Base-by-base conservation (phyloP, 2,888 invertebrate species). In the Drosophila parthenogenetica region DNA sequence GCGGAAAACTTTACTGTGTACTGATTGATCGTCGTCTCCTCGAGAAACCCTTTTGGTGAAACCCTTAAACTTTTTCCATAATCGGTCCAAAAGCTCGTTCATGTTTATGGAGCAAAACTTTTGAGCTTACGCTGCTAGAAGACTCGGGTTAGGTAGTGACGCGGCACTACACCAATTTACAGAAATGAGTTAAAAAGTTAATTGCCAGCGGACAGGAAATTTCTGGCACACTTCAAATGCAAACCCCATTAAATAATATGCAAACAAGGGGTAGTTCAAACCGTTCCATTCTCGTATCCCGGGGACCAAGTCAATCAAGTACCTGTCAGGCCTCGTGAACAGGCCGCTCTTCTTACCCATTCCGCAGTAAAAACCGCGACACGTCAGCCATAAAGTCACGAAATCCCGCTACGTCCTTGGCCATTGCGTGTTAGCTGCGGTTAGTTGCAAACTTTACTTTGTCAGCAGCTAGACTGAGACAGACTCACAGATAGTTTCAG, bases 361-460 rank as follows among this genome's bases (percentile, higher is more conserved):
- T 17, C 48, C 25, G 42, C 10, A 10, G 11, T 35, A 50, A 49
- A 35, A 68, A 72, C 72, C 77, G 73, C 84, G 79, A 79, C 87
- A 86, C 85, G 87, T 89, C 87, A 89, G 77, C 81, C 81, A 81
- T 87, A 87, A 87, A 87, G 86, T 89, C 86, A 87, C 86, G 86
- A 89, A 89, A 84, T 66, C 69, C 59, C 76, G 66, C 54, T 39
- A 22, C 32, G 72, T 62, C 67, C 77, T 73, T 79, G 69, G 74
- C 63, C 70, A 51, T 87, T 87, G 87, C 86, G 89, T 87, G 89
- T 70, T 69, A 62, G 61, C 69, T 68, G 78, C 65, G 77, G 75
- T 79, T 75, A 79, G 79, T 67, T 79, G 65, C 60, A 55, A 76
- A 86, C 60, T 87, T 87, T 61, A 71, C 79, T 87, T 87, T 42